Conservation (phyloP, 2,888 invertebrate genomes). For the Phyllotreta cruciferae region DNA sequence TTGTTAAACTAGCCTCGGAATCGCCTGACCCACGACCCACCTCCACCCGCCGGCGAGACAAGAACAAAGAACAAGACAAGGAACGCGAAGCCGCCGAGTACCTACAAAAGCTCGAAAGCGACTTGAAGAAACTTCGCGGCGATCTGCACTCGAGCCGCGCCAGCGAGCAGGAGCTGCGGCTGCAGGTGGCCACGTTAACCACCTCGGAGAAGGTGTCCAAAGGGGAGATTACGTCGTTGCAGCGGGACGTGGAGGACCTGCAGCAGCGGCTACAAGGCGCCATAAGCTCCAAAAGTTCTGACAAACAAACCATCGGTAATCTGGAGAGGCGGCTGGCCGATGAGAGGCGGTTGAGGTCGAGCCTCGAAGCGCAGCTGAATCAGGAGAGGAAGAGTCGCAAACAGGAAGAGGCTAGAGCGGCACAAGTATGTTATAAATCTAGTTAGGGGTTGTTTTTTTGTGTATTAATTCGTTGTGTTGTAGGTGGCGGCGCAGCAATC, state of each 20-base stretch:
- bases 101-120: slow-evolving; percentile 71
- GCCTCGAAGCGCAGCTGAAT: slow-evolving; percentile 75
- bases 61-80: slow-evolving; percentile 53
- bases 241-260: slow-evolving; percentile 86
- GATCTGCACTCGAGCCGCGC: slow-evolving; percentile 78
- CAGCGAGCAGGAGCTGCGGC: slow-evolving; percentile 74
- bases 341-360: slow-evolving; percentile 79
- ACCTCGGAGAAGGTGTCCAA: slow-evolving; percentile 72
- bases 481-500: slow-evolving; percentile 54
- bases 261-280: slow-evolving; percentile 83
- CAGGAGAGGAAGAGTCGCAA: slow-evolving; percentile 77
- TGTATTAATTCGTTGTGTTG: slow-evolving; percentile 19
- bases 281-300: slow-evolving; percentile 75
- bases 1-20: too few species aligned
- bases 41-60: too few species aligned
- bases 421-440: too few species aligned
- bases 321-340: slow-evolving; percentile 86
- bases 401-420: slow-evolving; percentile 60
- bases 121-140: slow-evolving; percentile 73
- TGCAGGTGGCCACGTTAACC: slow-evolving; percentile 69
- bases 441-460: too few species aligned
- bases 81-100: slow-evolving; percentile 62
- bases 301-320: slow-evolving; percentile 76
- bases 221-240: slow-evolving; percentile 78
- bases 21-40: too few species aligned